phyloP scores from a whole-genome alignment of 64 coral and sea anemone species.

The Actinia equina region DNA sequence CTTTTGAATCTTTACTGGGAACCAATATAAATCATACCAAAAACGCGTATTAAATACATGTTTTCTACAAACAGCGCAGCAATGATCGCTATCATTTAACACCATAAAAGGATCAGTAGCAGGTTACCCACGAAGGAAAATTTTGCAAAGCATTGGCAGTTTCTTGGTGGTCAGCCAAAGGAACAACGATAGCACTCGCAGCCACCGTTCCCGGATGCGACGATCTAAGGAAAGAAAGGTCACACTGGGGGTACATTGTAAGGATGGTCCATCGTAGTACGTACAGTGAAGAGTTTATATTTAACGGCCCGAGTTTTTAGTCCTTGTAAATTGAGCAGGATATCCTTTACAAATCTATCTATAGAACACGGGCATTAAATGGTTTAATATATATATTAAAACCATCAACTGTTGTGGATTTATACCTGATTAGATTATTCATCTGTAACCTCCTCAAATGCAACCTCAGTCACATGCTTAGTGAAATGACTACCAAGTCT shows the following conservation, averaged over 20 bases:
- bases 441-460: constrained; percentile 14
- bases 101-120: neutral
- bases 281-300: neutral
- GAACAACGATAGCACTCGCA: constrained; percentile 58
- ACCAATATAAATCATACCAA: neutral
- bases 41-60: neutral
- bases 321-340: neutral
- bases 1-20: neutral
- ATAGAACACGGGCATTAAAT: neutral
- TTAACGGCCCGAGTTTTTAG: neutral
- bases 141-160: constrained; percentile 27
- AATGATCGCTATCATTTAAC: neutral
- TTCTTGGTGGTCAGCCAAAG: constrained; percentile 64
- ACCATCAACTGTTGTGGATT: constrained; percentile 5
- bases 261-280: neutral
- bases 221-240: constrained; percentile 30
- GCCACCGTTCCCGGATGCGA: constrained; percentile 44
- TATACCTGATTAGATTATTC: neutral
- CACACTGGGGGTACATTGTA: constrained; percentile 10
- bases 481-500: neutral
- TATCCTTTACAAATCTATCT: neutral
- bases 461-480: constrained; percentile 7
- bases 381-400: neutral
- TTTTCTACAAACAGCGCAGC: neutral
- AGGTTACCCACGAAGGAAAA: neutral